Evolutionary conservation across 35 echinoderm and acorn worm genomes (phyloP).

Genomic region (Apostichopus parvimensis): DNA sequence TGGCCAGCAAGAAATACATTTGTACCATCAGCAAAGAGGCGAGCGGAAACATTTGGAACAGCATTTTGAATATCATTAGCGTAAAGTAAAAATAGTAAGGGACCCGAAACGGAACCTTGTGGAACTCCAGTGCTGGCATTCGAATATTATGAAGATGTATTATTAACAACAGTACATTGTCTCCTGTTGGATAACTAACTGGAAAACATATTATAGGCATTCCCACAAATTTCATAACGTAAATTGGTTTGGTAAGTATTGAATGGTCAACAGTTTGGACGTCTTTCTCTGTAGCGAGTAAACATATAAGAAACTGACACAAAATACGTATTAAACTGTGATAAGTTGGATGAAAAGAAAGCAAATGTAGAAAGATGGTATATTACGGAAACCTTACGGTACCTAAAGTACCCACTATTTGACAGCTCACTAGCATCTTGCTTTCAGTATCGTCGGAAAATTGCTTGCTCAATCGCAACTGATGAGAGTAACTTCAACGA

Average conservation of each 20-base stretch:
- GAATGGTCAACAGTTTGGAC: not conserved
- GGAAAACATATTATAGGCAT: not conserved
- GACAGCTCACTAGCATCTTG: no score
- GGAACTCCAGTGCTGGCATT: no score
- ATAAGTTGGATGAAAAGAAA: no score
- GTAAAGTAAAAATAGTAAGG: slow-evolving; percentile 11
- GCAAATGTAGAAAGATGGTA: no score
- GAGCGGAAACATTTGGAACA: slow-evolving; percentile 12
- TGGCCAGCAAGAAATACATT: not conserved
- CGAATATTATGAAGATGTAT: slow-evolving; percentile 13
- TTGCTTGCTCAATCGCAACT: no score
- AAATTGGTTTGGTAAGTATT: not conserved
- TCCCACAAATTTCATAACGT: not conserved
- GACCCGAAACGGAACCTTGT: no score
- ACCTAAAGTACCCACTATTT: no score
- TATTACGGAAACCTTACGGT: no score
- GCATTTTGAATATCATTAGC: not conserved
- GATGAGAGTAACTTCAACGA: no score
- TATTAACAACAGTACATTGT: slow-evolving; percentile 21
- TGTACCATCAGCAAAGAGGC: slow-evolving; percentile 9
- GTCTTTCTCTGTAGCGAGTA: not conserved
- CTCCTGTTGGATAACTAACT: not conserved
- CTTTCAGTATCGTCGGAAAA: no score
- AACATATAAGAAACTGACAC: no score
- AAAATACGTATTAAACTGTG: no score